phyloP scores from a whole-genome alignment of 2,797 vertebrate genomes.

The Siniperca scherzeri region DNA sequence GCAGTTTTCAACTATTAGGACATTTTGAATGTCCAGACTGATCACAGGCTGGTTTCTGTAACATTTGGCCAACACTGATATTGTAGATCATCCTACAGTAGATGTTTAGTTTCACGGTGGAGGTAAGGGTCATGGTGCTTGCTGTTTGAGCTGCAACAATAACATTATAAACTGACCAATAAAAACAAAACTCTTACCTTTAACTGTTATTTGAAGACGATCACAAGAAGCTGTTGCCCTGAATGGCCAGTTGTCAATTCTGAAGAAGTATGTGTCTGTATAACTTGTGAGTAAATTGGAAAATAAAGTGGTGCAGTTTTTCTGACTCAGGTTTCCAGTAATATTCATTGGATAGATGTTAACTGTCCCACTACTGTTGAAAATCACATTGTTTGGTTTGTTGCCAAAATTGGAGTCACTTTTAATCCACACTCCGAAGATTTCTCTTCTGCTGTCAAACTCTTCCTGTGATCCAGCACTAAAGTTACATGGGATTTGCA shows the following conservation, averaged over 20 bases:
- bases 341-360: slow-evolving; percentile 23
- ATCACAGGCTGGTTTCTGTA: not conserved
- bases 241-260: slow-evolving; percentile 24
- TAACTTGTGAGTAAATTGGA: slow-evolving; percentile 13
- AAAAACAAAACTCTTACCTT: slow-evolving; percentile 37
- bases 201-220: slow-evolving; percentile 39
- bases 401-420: accelerated
- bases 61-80: too few species aligned
- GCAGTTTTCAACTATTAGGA: too few species aligned
- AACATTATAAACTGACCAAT: not conserved
- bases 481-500: slow-evolving; percentile 68
- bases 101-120: not conserved
- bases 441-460: too few species aligned
- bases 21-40: not conserved
- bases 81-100: not conserved
- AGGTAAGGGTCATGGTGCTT: not conserved
- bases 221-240: not conserved
- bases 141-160: not conserved
- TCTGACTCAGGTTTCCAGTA: slow-evolving; percentile 46
- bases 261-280: slow-evolving; percentile 54
- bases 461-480: accelerated
- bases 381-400: slow-evolving; percentile 24
- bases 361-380: slow-evolving; percentile 18
- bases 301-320: slow-evolving; percentile 65
- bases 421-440: slow-evolving; percentile 55